These are phyloP conservation scores for Atethmia centrago DNA, from an alignment of 2,888 invertebrate genomes.

Conservation along the genomic window DNA sequence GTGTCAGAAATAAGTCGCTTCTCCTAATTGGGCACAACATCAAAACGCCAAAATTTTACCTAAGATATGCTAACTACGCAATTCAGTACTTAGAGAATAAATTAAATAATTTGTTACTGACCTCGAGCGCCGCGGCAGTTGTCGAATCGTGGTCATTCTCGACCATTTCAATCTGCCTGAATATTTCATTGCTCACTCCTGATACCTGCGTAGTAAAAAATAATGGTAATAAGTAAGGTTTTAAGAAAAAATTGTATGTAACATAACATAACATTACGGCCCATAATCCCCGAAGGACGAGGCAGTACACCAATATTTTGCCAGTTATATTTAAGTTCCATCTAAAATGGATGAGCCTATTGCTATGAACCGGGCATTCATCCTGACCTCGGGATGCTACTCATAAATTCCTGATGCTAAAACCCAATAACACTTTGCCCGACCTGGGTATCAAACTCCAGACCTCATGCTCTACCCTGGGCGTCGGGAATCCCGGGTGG, in stretches of 20 bases:
- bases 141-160: constrained; percentile 98
- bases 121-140: constrained; percentile 97
- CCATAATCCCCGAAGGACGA: not conserved
- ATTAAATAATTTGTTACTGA: constrained; percentile 73
- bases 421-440: not conserved
- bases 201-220: constrained; percentile 92
- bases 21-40: constrained; percentile 17
- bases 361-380: not conserved
- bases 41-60: constrained; percentile 17
- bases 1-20: constrained; percentile 19
- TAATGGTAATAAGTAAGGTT: not conserved
- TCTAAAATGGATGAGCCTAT: not conserved
- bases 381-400: not conserved
- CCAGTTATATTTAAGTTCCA: not conserved
- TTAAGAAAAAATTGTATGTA: not conserved
- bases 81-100: constrained; percentile 39
- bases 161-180: constrained; percentile 98
- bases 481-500: no score
- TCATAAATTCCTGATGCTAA: not conserved
- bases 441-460: not conserved
- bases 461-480: not conserved
- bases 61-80: constrained; percentile 36
- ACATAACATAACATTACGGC: not conserved
- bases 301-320: no score
- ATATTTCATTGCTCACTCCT: constrained; percentile 98